Evolutionary conservation across 1,140 invertebrate species (phyloP).

Genomic region (Rhynchophorus ferrugineus): DNA sequence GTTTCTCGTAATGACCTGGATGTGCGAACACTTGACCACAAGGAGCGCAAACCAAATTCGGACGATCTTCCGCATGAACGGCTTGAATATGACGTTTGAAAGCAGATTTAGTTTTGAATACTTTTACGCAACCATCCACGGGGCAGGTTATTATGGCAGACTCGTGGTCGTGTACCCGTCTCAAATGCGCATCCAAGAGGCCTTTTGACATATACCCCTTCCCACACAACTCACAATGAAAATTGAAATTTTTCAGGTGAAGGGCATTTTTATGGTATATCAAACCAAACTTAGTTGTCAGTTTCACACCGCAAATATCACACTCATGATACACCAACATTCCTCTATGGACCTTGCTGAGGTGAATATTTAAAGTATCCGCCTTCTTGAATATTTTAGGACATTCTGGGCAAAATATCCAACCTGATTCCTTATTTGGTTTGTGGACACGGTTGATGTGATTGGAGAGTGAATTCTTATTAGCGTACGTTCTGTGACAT

Average conservation of each 20-base stretch:
- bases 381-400: not conserved
- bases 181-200: constrained; percentile 8
- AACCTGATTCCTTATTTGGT: not conserved
- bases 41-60: not conserved
- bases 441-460: not conserved
- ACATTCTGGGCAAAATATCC: constrained; percentile 2
- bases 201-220: constrained; percentile 3
- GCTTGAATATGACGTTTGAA: constrained; percentile 13
- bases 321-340: not conserved
- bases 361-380: not conserved
- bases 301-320: constrained; percentile 2
- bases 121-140: constrained; percentile 22
- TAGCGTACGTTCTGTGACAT: not conserved
- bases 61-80: not conserved
- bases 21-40: constrained; percentile 1
- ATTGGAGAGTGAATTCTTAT: not conserved
- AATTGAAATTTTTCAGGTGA: constrained; percentile 11
- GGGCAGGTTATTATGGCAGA: constrained; percentile 7
- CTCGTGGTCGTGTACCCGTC: constrained; percentile 13
- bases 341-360: not conserved
- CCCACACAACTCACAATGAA: constrained; percentile 16
- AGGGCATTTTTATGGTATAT: constrained; percentile 5
- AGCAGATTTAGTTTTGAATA: constrained; percentile 20
- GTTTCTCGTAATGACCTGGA: constrained; percentile 2
- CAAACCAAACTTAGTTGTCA: not conserved